Evolutionary conservation across 2,888 invertebrate genomes (phyloP), one percentile per base, ranked within the genome.

Genomic region (Epistrophe eligans): DNA sequence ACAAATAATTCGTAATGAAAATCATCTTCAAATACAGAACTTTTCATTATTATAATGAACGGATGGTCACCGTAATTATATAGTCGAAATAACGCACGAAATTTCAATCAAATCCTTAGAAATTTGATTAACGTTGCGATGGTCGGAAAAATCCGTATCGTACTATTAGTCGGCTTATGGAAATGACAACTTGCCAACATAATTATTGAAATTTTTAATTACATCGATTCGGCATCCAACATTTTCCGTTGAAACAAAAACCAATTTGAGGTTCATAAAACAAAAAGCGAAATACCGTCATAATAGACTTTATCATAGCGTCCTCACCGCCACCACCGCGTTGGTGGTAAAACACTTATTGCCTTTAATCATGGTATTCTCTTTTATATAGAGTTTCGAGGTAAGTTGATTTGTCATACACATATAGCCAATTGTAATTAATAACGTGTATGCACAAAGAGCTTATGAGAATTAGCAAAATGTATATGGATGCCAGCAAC

Each of bases 151-250:
- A 19, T 6, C 7, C 2, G 2, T 17, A 9, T 48, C 3, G 24
- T 24, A 24, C 24, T 24, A 3, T 24, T 15, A 2, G 55, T 55
- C 24, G 3, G 2, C 17, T 13, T 11, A 13, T 24, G 24, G 2
- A 24, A 24, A 13, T 7, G 24, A 13, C 4, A 52, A 11, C 11
- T 19, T 55, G 9, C 4, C 28, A n/a, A 55, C 9, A 55, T 55
- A 4, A 32, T 32, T 55, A 10, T 55, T 55, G 28, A 32, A 32
- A 55, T 55, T 55, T n/a, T 55, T 55, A 55, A 55, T 32, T 32
- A 9, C 4, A 55, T 28, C 15, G 8, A 32, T n/a, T 2, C 55
- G 3, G 28, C 28, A 32, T 2, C 8, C n/a, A 55, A 15, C 28
- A 32, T 32, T 32, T 9, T 55, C 9, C 28, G 15, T 32, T 13